Conservation (phyloP, 1,140 invertebrate genomes). For the Notospermus geniculatus region DNA sequence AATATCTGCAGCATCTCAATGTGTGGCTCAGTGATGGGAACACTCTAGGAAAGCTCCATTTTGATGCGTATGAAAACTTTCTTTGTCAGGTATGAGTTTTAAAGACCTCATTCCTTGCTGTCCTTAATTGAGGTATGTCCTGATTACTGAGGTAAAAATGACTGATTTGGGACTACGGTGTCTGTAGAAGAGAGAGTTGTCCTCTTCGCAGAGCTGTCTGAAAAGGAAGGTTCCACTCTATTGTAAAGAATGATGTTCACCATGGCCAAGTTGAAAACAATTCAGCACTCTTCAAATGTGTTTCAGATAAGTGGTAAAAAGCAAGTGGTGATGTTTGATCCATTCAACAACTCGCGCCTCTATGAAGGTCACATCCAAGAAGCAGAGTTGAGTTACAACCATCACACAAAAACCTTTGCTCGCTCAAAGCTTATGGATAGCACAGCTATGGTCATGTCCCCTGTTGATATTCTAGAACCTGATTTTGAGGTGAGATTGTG, state of each 20-base stretch:
- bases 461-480: constrained; percentile 42
- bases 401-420: constrained; percentile 26
- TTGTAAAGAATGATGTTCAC: too few relatives aligned
- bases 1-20: constrained; percentile 40
- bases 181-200: too few relatives aligned
- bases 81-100: constrained; percentile 52
- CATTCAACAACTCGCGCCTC: constrained; percentile 37
- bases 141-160: too few relatives aligned
- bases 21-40: constrained; percentile 54
- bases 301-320: constrained; percentile 48
- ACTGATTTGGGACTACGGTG: too few relatives aligned
- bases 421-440: constrained; percentile 37
- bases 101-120: too few relatives aligned
- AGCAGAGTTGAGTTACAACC: constrained; percentile 36
- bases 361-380: constrained; percentile 52
- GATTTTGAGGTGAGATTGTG: constrained; percentile 37
- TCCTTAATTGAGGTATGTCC: too few relatives aligned
- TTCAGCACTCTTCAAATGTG: constrained; percentile 1
- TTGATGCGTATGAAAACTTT: constrained; percentile 52
- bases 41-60: constrained; percentile 49
- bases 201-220: too few relatives aligned
- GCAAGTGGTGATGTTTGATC: constrained; percentile 47
- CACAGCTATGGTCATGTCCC: constrained; percentile 53
- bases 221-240: too few relatives aligned
- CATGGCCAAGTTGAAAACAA: too few relatives aligned